These are phyloP conservation scores for Apis florea DNA, from an alignment of 1,140 invertebrate species.

Conservation along the genomic window DNA sequence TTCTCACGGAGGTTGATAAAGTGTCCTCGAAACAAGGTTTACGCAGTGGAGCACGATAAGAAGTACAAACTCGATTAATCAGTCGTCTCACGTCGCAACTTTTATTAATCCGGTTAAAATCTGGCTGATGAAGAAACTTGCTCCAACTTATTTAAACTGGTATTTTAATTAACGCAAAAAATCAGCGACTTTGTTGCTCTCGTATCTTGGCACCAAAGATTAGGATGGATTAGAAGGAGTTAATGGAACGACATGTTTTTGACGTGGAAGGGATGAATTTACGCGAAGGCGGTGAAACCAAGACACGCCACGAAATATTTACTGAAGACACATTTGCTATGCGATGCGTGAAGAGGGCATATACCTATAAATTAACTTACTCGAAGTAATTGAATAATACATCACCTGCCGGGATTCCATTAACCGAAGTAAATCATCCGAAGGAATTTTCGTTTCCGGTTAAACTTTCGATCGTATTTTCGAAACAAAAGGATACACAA, in stretches of 20 bases:
- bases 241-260: not conserved
- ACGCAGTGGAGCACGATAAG: conserved; percentile 15
- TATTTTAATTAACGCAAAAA: conserved; percentile 25
- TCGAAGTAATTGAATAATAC: conserved; percentile 46
- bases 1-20: conserved; percentile 5
- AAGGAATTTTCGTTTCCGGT: conserved; percentile 26
- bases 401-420: conserved; percentile 41
- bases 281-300: not conserved
- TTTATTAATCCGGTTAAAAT: conserved; percentile 22
- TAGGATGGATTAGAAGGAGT: not conserved
- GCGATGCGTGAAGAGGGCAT: not conserved
- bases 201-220: not conserved
- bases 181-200: not conserved
- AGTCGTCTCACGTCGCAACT: conserved; percentile 20
- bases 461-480: conserved; percentile 12
- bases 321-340: conserved; percentile 32
- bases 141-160: too few species aligned
- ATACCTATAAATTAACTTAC: conserved; percentile 44
- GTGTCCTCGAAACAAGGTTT: not conserved
- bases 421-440: conserved; percentile 43
- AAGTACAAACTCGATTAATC: conserved; percentile 35
- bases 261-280: not conserved
- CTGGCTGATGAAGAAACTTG: conserved; percentile 12
- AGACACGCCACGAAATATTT: conserved; percentile 22
- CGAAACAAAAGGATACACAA: not conserved